These are phyloP conservation scores for Thalassaphorura encarpata DNA, from an alignment of 1,140 invertebrate species.

Conservation along the genomic window DNA sequence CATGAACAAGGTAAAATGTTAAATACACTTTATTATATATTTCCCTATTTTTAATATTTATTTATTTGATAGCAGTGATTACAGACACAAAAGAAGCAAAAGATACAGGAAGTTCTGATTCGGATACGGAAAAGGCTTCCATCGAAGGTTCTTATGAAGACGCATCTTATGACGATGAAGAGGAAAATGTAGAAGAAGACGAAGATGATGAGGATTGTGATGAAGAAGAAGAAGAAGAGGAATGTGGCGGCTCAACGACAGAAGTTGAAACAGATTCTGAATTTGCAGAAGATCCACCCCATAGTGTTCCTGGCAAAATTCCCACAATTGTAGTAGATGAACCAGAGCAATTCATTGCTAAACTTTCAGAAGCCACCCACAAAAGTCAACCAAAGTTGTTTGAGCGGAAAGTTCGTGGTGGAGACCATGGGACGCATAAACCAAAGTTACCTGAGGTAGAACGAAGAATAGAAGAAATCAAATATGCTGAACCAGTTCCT, in stretches of 20 bases:
- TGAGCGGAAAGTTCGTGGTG: too few species aligned
- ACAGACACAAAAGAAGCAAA: too few species aligned
- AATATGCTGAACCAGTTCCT: slow-evolving; percentile 21
- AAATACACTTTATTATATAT: too few species aligned
- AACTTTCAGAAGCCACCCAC: slow-evolving; percentile 8
- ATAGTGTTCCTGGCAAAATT: slow-evolving; percentile 34
- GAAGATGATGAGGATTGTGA: slow-evolving; percentile 54
- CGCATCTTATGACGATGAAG: slow-evolving; percentile 43
- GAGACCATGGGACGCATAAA: too few species aligned
- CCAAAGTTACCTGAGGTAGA: too few species aligned
- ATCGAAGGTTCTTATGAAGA: slow-evolving; percentile 45
- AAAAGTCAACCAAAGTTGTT: too few species aligned
- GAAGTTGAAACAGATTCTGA: slow-evolving; percentile 86
- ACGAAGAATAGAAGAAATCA: too few species aligned
- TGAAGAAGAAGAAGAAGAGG: slow-evolving; percentile 46
- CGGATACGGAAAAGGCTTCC: slow-evolving; percentile 30
- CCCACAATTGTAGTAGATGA: slow-evolving; percentile 40
- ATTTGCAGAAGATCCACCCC: slow-evolving; percentile 59
- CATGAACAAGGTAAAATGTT: too few species aligned
- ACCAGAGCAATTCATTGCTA: slow-evolving; percentile 29
- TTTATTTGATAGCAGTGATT: too few species aligned
- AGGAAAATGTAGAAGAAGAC: slow-evolving; percentile 47
- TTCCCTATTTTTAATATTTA: too few species aligned
- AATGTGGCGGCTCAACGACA: slow-evolving; percentile 68
- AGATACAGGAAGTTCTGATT: slow-evolving; percentile 22